Evolutionary conservation across 2,888 invertebrate species (phyloP).

Genomic region (Bugulina stolonifera): DNA sequence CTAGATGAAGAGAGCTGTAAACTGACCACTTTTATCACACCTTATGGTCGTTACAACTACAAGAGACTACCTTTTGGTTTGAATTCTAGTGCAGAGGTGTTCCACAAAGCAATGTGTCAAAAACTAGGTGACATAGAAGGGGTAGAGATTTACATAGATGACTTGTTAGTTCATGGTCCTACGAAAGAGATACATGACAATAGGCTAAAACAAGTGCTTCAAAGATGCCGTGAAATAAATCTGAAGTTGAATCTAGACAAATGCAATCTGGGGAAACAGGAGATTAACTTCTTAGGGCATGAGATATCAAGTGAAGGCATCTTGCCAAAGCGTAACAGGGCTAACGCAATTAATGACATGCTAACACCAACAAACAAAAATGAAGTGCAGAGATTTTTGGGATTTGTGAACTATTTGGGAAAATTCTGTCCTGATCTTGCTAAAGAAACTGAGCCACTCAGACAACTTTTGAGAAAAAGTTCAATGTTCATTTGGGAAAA

Average conservation of each 20-base stretch:
- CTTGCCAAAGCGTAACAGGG: not conserved
- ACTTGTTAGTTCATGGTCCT: not conserved
- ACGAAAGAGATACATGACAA: not conserved
- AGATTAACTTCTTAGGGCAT: not conserved
- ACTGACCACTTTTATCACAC: not conserved
- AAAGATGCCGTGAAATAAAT: not conserved
- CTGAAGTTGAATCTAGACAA: not conserved
- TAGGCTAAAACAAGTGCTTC: not conserved
- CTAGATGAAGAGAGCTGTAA: not conserved
- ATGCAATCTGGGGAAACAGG: not conserved
- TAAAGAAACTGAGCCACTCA: not conserved
- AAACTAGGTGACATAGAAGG: not conserved
- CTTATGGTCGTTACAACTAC: not conserved
- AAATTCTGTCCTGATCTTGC: not conserved
- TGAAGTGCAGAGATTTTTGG: not conserved
- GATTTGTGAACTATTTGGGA: conserved; percentile 12
- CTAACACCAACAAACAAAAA: not conserved
- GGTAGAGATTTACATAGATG: conserved; percentile 2
- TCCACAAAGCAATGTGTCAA: not conserved
- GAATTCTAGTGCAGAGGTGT: not conserved
- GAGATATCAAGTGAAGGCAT: conserved; percentile 2
- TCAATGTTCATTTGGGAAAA: not conserved
- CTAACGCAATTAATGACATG: not conserved
- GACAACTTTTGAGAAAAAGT: not conserved
- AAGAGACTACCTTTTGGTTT: not conserved